These are phyloP conservation scores for Episyrphus balteatus DNA, from an alignment of 1,140 invertebrate species.

Conservation along the genomic window DNA sequence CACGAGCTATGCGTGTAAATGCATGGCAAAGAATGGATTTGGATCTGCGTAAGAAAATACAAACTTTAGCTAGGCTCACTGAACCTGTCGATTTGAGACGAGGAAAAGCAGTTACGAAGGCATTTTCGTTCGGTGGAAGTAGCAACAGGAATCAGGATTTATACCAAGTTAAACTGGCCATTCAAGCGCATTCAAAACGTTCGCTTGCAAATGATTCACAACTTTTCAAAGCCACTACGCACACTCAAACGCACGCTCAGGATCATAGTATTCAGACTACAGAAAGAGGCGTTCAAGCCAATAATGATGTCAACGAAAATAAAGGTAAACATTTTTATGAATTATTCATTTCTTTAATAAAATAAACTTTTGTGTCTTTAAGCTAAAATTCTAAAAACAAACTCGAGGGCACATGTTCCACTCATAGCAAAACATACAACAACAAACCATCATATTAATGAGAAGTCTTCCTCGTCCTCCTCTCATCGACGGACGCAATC, in stretches of 20 bases:
- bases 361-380: not conserved
- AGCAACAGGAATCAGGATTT: conserved; percentile 41
- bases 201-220: conserved; percentile 27
- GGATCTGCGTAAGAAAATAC: conserved; percentile 46
- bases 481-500: conserved; percentile 27
- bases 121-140: conserved; percentile 27
- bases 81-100: conserved; percentile 28
- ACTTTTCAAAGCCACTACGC: conserved; percentile 22
- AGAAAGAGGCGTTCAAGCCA: conserved; percentile 28
- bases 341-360: not conserved
- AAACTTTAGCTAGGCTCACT: conserved; percentile 45
- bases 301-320: conserved; percentile 24
- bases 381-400: conserved; percentile 15
- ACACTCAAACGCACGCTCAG: conserved; percentile 20
- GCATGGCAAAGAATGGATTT: conserved; percentile 54
- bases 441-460: not conserved
- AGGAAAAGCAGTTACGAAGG: conserved; percentile 22
- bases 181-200: conserved; percentile 40
- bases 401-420: conserved; percentile 19
- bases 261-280: conserved; percentile 19
- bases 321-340: conserved; percentile 8
- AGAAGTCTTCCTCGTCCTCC: not conserved
- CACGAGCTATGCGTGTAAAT: conserved; percentile 47
- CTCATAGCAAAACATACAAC: not conserved
- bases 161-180: conserved; percentile 46